Percentiles rank a stretch among this genome's conserved stretches.
phyloP scores from a whole-genome alignment of 2,113 vertebrate genomes.

The Vimba vimba region DNA sequence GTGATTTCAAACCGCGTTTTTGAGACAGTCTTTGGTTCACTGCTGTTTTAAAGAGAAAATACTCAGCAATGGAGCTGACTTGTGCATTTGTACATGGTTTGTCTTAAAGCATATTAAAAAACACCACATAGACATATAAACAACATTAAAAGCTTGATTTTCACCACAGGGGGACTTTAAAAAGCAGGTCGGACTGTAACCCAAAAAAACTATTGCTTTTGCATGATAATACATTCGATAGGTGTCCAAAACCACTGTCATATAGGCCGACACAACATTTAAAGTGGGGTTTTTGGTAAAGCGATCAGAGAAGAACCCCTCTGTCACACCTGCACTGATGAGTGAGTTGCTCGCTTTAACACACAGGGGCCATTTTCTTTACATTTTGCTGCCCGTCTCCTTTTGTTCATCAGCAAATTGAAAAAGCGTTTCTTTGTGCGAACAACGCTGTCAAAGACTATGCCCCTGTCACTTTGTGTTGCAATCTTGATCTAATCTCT shows the following conservation, averaged over 20 bases:
- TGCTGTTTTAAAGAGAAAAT: no score
- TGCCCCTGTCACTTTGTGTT: conserved; percentile 7
- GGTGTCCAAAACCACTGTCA: not conserved
- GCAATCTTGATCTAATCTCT: conserved; percentile 40
- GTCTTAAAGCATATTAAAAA: no score
- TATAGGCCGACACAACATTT: not conserved
- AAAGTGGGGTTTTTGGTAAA: not conserved
- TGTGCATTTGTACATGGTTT: no score
- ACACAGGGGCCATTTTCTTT: not conserved
- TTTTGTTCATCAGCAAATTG: conserved; percentile 23
- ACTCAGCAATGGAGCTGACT: no score
- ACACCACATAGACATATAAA: no score
- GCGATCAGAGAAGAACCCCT: not conserved
- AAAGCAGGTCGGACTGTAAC: not conserved
- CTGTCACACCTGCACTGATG: not conserved
- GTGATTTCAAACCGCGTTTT: no score
- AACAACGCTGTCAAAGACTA: conserved; percentile 1
- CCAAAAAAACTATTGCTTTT: not conserved
- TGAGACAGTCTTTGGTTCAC: no score
- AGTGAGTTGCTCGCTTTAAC: conserved; percentile 12
- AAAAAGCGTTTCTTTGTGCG: conserved; percentile 22
- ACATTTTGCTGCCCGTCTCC: conserved; percentile 12
- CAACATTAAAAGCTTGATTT: no score
- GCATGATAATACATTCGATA: not conserved
- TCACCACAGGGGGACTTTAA: not conserved